Conservation (phyloP, 92 coral and sea anemone species). For the Palythoa grandis region DNA sequence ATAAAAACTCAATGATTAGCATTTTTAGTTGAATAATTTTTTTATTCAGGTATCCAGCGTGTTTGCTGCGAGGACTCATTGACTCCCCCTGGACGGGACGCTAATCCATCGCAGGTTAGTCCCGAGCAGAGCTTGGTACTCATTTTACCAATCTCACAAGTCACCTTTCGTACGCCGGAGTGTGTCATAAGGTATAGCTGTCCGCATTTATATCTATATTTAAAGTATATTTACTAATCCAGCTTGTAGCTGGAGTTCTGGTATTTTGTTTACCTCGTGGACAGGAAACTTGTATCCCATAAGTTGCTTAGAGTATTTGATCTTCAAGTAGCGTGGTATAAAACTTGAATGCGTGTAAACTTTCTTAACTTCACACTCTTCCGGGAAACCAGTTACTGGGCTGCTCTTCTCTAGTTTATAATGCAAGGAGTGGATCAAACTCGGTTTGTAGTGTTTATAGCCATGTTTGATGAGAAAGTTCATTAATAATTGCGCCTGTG, state of each 20-base stretch:
- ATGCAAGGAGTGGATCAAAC: background rate
- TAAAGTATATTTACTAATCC: no score
- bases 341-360: constrained; percentile 56
- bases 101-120: no score
- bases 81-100: no score
- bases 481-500: constrained; percentile 7
- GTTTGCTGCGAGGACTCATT: no score
- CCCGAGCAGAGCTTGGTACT: no score
- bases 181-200: no score
- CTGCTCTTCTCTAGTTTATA: constrained; percentile 10
- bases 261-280: constrained; percentile 49
- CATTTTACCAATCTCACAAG: no score
- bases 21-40: no score
- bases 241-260: background rate
- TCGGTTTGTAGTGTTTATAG: constrained; percentile 14
- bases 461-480: constrained; percentile 6
- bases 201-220: no score
- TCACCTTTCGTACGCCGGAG: no score
- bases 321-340: constrained; percentile 55
- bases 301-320: constrained; percentile 46
- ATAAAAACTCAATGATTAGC: no score
- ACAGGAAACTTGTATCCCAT: constrained; percentile 41
- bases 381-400: constrained; percentile 19
- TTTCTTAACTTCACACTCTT: constrained; percentile 27
- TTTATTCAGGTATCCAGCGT: no score